These are phyloP conservation scores for Drosophila repletoides DNA, from an alignment of 1,140 invertebrate species.

Conservation along the genomic window DNA sequence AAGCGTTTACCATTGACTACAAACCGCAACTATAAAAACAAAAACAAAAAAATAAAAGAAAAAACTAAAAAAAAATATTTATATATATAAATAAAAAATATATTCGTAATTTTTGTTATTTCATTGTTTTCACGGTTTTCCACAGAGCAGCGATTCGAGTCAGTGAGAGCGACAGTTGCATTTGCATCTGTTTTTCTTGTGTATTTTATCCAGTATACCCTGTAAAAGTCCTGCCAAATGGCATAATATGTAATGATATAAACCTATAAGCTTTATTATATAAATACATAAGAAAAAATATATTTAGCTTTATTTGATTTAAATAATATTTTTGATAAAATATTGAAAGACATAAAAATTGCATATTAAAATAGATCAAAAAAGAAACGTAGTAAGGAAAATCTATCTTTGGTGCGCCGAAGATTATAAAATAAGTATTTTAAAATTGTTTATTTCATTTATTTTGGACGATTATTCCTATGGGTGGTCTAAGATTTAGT, in stretches of 20 bases:
- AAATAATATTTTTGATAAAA: no score
- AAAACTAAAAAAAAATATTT: conserved; percentile 1
- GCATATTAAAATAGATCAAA: no score
- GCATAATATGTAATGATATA: not conserved
- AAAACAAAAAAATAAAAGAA: not conserved
- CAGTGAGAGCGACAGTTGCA: conserved; percentile 13
- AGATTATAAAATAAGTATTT: no score
- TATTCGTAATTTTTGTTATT: conserved; percentile 33
- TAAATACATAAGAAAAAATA: not conserved
- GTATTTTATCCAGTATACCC: not conserved
- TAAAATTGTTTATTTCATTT: no score
- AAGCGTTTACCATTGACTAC: conserved; percentile 24
- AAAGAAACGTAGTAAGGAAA: no score
- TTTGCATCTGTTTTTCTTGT: not conserved
- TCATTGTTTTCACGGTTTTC: conserved; percentile 14
- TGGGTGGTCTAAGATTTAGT: no score
- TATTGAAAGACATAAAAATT: no score
- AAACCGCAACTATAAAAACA: not conserved
- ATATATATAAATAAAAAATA: not conserved
- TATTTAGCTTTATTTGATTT: no score
- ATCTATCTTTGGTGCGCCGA: no score
- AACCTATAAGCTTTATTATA: not conserved
- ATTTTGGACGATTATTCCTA: no score
- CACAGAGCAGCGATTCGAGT: not conserved
- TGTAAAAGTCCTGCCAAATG: not conserved